Conservation (phyloP, 2,113 vertebrate species). For the Formicarius rufipectus region DNA sequence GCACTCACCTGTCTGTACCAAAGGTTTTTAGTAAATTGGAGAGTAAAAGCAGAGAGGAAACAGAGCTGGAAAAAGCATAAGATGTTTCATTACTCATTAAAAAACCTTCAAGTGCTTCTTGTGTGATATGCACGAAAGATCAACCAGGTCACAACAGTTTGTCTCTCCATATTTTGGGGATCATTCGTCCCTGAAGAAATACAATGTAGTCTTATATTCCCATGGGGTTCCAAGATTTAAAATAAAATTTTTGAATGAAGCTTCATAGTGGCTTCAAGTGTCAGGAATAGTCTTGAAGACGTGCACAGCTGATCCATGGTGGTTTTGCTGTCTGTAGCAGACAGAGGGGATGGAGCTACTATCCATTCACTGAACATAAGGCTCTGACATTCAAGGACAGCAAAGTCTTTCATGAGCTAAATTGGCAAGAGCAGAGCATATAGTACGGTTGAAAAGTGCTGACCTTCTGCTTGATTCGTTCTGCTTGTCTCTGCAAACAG, state of each 20-base stretch:
- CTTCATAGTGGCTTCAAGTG: not conserved
- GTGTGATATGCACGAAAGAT: not conserved
- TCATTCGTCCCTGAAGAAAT: not conserved
- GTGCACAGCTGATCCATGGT: not conserved
- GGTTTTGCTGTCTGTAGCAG: not conserved
- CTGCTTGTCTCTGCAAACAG: not conserved
- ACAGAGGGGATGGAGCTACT: not conserved
- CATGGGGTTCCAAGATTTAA: not conserved
- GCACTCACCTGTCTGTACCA: not conserved
- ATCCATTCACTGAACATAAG: not conserved
- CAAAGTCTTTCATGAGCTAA: not conserved
- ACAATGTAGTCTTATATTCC: not conserved
- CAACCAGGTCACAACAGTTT: not conserved
- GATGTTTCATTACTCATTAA: not conserved
- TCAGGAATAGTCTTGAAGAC: not conserved
- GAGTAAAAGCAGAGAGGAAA: not conserved
- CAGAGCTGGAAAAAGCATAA: not conserved
- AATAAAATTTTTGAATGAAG: not conserved
- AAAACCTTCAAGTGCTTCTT: not conserved
- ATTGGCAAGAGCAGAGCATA: not conserved
- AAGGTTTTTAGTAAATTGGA: not conserved
- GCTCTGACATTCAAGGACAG: not conserved
- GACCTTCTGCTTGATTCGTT: not conserved
- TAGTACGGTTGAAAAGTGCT: not conserved
- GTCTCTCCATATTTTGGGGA: not conserved